Evolutionary conservation across 2,113 vertebrate species (phyloP).

Genomic region (Chunga burmeisteri): DNA sequence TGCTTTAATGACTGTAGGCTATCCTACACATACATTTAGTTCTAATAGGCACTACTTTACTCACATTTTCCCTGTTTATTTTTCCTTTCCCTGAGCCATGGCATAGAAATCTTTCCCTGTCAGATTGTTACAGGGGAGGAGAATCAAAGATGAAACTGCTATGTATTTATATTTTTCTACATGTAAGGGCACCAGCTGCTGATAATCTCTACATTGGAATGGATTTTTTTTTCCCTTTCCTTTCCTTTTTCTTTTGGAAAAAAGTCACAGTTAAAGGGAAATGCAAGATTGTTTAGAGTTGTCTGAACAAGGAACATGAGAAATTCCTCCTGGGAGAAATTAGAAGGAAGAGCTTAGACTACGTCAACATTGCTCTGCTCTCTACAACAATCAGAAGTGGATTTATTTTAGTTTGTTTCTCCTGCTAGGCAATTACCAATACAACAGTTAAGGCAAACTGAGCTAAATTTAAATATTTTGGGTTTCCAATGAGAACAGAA

Average conservation of each 20-base stretch:
- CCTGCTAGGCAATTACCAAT: background rate
- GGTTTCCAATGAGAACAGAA: background rate
- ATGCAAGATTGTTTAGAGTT: background rate
- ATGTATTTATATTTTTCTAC: background rate
- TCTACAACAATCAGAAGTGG: background rate
- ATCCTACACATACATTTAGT: background rate
- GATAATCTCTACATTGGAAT: background rate
- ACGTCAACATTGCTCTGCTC: background rate
- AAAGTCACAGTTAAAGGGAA: background rate
- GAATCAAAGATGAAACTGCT: background rate
- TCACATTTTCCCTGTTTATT: background rate
- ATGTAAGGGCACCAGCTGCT: background rate
- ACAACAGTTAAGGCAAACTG: background rate
- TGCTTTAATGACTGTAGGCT: conserved; percentile 13
- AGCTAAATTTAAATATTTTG: background rate
- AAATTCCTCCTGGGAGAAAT: background rate
- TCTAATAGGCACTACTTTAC: background rate
- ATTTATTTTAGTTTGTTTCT: background rate
- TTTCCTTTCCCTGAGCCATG: conserved; percentile 25
- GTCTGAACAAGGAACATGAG: background rate
- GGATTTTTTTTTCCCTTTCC: background rate
- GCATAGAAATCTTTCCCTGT: background rate
- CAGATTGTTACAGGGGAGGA: background rate
- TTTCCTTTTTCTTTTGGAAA: background rate
- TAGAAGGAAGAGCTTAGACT: background rate